phyloP scores from a whole-genome alignment of 2,797 vertebrate species.

The Tinamus major region DNA sequence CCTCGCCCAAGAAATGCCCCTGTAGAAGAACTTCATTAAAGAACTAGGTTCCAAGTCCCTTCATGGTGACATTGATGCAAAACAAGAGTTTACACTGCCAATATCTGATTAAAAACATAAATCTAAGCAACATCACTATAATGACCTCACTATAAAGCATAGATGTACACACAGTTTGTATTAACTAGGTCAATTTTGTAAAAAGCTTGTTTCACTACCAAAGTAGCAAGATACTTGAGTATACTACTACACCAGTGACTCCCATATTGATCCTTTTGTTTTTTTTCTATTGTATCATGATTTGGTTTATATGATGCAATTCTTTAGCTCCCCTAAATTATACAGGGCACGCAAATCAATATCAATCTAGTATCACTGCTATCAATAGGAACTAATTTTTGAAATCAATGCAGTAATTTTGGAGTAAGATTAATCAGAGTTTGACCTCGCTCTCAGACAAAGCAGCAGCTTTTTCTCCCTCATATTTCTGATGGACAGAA shows the following conservation, averaged over 20 bases:
- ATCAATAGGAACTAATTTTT: not conserved
- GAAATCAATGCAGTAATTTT: not conserved
- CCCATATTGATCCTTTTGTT: not conserved
- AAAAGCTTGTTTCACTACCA: not conserved
- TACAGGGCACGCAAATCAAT: not conserved
- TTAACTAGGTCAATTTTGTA: not conserved
- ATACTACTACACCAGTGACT: not conserved
- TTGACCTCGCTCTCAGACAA: not conserved
- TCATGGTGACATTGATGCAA: not conserved
- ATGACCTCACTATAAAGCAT: not conserved
- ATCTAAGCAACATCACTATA: not conserved
- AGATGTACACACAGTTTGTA: not conserved
- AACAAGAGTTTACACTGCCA: not conserved
- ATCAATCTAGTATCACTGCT: not conserved
- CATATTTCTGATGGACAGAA: not conserved
- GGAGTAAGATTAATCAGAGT: not conserved
- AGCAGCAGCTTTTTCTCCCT: not conserved
- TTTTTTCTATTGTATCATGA: accelerated
- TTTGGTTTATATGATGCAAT: not conserved
- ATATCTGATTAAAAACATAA: not conserved
- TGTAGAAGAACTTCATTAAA: not conserved
- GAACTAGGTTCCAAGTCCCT: accelerated
- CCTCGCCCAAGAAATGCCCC: not conserved
- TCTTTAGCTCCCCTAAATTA: not conserved
- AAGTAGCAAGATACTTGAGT: not conserved